phyloP scores from a whole-genome alignment of 2,888 invertebrate genomes.

The Cheilosia grossa region DNA sequence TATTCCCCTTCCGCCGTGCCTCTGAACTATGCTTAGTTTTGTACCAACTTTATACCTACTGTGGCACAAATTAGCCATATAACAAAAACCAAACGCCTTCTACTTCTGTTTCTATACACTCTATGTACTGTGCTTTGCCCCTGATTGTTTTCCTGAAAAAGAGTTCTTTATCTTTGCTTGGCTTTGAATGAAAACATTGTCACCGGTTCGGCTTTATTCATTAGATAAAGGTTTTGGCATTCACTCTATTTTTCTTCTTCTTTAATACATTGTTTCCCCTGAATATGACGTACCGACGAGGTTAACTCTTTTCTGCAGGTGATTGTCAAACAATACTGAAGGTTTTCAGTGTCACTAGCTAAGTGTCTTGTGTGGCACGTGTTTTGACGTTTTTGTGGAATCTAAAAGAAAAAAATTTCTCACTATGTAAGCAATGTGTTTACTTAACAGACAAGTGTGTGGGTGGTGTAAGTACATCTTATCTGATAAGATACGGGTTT shows the following conservation, averaged over 20 bases:
- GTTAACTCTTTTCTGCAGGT: conserved; percentile 15
- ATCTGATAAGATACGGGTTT: background rate
- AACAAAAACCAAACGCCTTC: background rate
- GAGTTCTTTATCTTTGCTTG: conserved; percentile 18
- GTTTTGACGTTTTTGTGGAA: background rate
- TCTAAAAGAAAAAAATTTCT: background rate
- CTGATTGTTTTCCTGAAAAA: conserved; percentile 23
- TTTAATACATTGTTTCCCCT: conserved; percentile 10
- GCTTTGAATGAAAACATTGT: conserved; percentile 32
- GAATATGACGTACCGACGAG: conserved; percentile 24
- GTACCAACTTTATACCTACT: too few relatives aligned
- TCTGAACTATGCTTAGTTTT: too few relatives aligned
- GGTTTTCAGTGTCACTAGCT: conserved; percentile 12
- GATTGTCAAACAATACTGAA: conserved; percentile 37
- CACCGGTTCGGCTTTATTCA: conserved; percentile 10
- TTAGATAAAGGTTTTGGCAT: background rate
- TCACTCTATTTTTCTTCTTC: conserved; percentile 4
- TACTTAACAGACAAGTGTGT: conserved; percentile 33
- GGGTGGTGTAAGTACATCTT: conserved; percentile 42
- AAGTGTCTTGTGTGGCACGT: conserved; percentile 20
- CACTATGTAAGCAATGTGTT: conserved; percentile 35
- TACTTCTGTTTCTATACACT: background rate
- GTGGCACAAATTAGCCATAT: background rate
- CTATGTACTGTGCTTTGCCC: background rate
- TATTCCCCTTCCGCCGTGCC: too few relatives aligned